Base-by-base conservation (phyloP, 2,888 invertebrate genomes). In the Disparrhopalites patrizii region DNA sequence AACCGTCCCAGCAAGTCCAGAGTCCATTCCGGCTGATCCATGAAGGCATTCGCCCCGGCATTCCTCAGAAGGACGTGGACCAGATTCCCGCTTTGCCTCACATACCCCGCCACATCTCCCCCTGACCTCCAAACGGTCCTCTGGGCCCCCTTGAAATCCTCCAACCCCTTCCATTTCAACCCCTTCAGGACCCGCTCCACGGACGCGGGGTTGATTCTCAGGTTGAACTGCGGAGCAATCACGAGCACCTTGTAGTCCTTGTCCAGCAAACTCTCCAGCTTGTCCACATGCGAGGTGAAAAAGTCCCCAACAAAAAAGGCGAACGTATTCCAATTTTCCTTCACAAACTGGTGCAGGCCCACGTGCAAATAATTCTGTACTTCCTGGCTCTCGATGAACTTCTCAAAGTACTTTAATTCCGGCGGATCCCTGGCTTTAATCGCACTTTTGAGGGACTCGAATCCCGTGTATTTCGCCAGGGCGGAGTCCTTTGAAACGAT, bases 221-320 rank as follows among this genome's bases (percentile, higher is more conserved):
- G 8, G n/a, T 43, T 20, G 20, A 43, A 43, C n/a, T 43, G 43
- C 15, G 43, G 8, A 20, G 43, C 43, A n/a, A 18, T 18, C 43
- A 43, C 5, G n/a, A 43, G 43, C 5, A 43, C n/a, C 5, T 20
- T 15, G 8, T 10, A 10, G 43, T 20, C 43, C 83, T 55, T 93
- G 83, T 20, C 43, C 8, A 43, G 43, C 43, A 43, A 18, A 18
- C 20, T 20, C 7, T n/a, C n/a, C 7, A 43, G 43, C 8, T 18
- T 20, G 20, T 43, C 43, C 7, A 5, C 43, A 43, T 43, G 43
- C n/a, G 43, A 5, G 20, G n/a, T 20, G 20, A n/a, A 15, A 10
- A 43, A 10, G 5, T 43, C 43, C 43, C 20, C 20, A 43, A 15
- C 43, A 20, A 43, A 43, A n/a, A 5, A 20, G n/a, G 5, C 5